Percentiles rank a stretch among this genome's conserved stretches.
phyloP scores from a whole-genome alignment of 2,113 vertebrate species.

The Rynchops niger region DNA sequence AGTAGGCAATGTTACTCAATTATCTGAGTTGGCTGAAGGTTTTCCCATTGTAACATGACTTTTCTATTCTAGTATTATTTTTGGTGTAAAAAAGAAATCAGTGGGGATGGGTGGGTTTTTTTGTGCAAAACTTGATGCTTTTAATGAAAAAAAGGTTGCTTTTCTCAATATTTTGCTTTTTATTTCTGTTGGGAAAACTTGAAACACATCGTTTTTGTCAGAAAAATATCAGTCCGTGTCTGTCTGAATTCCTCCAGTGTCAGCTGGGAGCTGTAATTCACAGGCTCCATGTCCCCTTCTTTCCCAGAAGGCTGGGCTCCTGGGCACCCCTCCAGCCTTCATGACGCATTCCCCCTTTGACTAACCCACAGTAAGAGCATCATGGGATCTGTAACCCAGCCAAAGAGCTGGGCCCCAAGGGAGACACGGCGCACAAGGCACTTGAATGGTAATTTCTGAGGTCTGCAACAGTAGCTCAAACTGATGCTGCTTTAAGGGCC shows the following conservation, averaged over 20 bases:
- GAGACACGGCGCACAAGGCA: background rate
- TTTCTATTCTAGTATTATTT: constrained; percentile 59
- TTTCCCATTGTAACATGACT: constrained; percentile 35
- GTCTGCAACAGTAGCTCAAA: constrained; percentile 50
- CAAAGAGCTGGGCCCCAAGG: background rate
- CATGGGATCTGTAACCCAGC: constrained; percentile 54
- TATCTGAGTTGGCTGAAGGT: constrained; percentile 29
- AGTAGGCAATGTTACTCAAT: constrained; percentile 22
- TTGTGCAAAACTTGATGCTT: background rate
- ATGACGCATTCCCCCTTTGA: constrained; percentile 49
- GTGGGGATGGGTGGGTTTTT: background rate
- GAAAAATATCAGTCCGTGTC: background rate
- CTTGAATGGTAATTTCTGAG: constrained; percentile 38
- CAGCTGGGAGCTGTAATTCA: constrained; percentile 63
- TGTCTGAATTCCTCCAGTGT: constrained; percentile 30
- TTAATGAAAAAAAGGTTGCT: constrained; percentile 55
- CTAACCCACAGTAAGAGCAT: constrained; percentile 38
- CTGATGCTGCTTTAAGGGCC: constrained; percentile 24
- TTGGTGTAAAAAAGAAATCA: background rate
- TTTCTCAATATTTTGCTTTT: constrained; percentile 41
- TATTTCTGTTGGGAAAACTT: constrained; percentile 51
- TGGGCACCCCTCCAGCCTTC: constrained; percentile 41
- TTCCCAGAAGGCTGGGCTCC: background rate
- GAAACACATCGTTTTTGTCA: constrained; percentile 39
- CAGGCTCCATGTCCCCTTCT: background rate